These are phyloP conservation scores for Pachyuromys duprasi DNA, from an alignment of 2,797 vertebrate genomes.

Conservation along the genomic window DNA sequence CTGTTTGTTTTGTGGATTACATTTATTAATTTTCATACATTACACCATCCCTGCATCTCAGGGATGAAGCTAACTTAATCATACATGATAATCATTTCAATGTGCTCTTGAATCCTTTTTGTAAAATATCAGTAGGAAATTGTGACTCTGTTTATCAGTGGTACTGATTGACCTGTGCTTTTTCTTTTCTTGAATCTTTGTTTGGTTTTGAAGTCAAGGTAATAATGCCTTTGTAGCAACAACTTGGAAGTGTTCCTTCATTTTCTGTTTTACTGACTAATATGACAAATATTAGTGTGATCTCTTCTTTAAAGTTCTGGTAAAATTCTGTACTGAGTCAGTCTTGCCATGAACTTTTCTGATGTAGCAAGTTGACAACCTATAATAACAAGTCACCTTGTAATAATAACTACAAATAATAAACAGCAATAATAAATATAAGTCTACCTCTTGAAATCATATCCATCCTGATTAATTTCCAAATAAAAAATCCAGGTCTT, in stretches of 20 bases:
- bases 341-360: too few species aligned
- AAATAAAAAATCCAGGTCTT: too few species aligned
- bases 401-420: too few species aligned
- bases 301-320: neutral
- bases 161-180: neutral
- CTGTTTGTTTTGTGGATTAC: neutral
- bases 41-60: neutral
- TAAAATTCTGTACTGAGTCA: neutral
- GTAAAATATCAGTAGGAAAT: neutral
- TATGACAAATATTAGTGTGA: neutral
- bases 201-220: neutral
- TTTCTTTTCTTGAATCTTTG: neutral
- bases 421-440: too few species aligned
- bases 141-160: neutral
- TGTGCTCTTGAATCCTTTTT: neutral
- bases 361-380: neutral
- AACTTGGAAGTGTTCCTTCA: neutral
- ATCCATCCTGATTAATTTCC: too few species aligned
- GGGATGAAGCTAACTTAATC: neutral
- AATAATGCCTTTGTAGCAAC: neutral
- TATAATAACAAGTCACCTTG: too few species aligned
- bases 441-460: too few species aligned
- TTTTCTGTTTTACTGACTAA: neutral
- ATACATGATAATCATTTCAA: neutral
- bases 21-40: neutral